These are phyloP conservation scores for Mola mola DNA, from an alignment of 2,113 vertebrate species.

Conservation along the genomic window DNA sequence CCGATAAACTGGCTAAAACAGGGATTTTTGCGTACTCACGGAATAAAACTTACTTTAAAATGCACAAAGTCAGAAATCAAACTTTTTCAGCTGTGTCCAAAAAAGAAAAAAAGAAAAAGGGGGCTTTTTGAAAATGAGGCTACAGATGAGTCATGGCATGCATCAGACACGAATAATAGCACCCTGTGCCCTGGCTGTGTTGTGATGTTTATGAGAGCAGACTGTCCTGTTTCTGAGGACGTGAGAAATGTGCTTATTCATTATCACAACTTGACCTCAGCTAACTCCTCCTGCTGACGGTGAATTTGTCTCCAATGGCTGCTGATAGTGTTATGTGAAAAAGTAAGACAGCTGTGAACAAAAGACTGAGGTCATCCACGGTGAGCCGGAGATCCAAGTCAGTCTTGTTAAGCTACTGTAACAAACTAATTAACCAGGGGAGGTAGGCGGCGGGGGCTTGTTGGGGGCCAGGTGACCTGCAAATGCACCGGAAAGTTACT, in stretches of 20 bases:
- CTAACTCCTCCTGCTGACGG: conserved; percentile 37
- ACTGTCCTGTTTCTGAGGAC: conserved; percentile 41
- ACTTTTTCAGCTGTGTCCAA: conserved; percentile 10
- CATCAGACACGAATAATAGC: conserved; percentile 41
- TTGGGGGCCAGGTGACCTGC: conserved; percentile 43
- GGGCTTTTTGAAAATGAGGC: conserved; percentile 12
- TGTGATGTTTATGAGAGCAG: conserved; percentile 54
- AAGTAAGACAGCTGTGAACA: neutral
- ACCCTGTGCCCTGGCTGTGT: conserved; percentile 20
- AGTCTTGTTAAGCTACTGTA: conserved; percentile 6
- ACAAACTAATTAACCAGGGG: conserved; percentile 21
- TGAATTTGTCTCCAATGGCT: conserved; percentile 47
- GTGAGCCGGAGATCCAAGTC: conserved; percentile 16
- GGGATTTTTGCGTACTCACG: too few relatives aligned
- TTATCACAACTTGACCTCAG: conserved; percentile 47
- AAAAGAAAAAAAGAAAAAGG: neutral
- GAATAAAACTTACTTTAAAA: neutral
- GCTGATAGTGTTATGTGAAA: neutral
- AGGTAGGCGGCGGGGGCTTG: neutral
- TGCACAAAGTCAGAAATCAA: conserved; percentile 16
- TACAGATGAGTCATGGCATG: conserved; percentile 44
- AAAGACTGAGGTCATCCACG: neutral
- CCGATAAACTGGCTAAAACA: too few relatives aligned
- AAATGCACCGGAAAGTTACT: conserved; percentile 54
- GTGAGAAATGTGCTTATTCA: conserved; percentile 38